phyloP scores from a whole-genome alignment of 2,888 invertebrate species.

The Tigriopus californicus region DNA sequence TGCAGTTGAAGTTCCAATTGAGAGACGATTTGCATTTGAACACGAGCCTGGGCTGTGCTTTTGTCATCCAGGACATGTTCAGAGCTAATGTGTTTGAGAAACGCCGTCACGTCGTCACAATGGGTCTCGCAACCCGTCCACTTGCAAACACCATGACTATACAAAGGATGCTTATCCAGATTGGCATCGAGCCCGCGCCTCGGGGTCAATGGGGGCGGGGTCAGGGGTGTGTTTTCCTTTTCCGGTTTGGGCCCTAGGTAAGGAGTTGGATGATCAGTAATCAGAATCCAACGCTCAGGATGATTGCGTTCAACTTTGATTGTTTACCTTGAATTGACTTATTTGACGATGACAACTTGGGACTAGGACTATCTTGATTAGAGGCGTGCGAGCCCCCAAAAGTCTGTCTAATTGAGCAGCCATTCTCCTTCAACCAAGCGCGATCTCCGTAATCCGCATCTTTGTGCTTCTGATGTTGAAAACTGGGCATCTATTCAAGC shows the following conservation, averaged over 20 bases:
- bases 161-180: conserved; percentile 44
- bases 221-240: no score
- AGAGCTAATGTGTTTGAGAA: conserved; percentile 62
- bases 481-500: not conserved
- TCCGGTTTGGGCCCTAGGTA: no score
- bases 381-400: no score
- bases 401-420: not conserved
- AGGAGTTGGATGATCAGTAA: no score
- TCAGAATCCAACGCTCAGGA: no score
- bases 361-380: no score
- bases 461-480: not conserved
- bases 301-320: no score
- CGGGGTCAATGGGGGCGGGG: no score
- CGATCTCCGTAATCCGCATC: not conserved
- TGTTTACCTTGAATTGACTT: no score
- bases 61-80: conserved; percentile 85
- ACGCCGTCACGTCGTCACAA: conserved; percentile 38
- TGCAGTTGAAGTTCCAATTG: conserved; percentile 76
- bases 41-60: conserved; percentile 84
- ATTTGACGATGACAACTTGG: no score
- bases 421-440: conserved; percentile 4
- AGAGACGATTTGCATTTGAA: conserved; percentile 92
- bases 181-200: no score
- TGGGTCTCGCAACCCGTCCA: conserved; percentile 95
- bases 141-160: conserved; percentile 83